phyloP scores from a whole-genome alignment of 2,888 invertebrate species.

The Emmelina monodactyla region DNA sequence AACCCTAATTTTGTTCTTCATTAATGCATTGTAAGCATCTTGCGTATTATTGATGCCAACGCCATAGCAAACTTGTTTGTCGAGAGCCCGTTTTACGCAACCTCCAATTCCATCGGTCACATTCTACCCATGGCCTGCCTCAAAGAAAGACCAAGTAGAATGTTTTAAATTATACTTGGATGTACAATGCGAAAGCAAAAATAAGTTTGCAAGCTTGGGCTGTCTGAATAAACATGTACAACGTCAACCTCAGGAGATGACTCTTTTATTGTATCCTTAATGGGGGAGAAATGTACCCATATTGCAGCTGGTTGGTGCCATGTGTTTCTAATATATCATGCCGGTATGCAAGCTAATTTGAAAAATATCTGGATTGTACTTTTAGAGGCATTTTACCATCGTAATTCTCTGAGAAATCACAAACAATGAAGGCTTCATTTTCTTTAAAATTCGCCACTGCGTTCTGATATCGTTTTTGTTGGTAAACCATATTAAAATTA shows the following conservation, averaged over 20 bases:
- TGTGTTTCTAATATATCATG: conserved; percentile 7
- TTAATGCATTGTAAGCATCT: too few relatives aligned
- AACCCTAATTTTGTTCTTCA: too few relatives aligned
- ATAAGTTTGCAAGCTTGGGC: conserved; percentile 14
- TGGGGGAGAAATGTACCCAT: conserved; percentile 9
- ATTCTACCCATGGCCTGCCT: conserved; percentile 4
- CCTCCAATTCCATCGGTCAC: conserved; percentile 15
- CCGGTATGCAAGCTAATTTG: too few relatives aligned
- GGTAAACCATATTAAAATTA: too few relatives aligned
- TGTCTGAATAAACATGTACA: conserved; percentile 12
- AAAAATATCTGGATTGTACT: too few relatives aligned
- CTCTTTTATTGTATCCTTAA: background rate
- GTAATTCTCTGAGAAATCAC: too few relatives aligned
- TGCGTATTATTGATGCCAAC: too few relatives aligned
- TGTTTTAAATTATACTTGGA: conserved; percentile 6
- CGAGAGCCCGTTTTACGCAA: conserved; percentile 7
- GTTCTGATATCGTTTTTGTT: too few relatives aligned
- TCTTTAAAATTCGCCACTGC: too few relatives aligned
- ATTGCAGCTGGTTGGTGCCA: conserved; percentile 9
- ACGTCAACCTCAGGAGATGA: conserved; percentile 1
- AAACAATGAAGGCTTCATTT: too few relatives aligned
- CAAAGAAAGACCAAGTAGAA: conserved; percentile 2
- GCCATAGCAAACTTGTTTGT: too few relatives aligned
- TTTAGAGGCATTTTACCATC: too few relatives aligned
- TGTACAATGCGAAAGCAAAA: conserved; percentile 7